Evolutionary conservation across 1,140 invertebrate species (phyloP).

Genomic region (Archivesica marissinica): DNA sequence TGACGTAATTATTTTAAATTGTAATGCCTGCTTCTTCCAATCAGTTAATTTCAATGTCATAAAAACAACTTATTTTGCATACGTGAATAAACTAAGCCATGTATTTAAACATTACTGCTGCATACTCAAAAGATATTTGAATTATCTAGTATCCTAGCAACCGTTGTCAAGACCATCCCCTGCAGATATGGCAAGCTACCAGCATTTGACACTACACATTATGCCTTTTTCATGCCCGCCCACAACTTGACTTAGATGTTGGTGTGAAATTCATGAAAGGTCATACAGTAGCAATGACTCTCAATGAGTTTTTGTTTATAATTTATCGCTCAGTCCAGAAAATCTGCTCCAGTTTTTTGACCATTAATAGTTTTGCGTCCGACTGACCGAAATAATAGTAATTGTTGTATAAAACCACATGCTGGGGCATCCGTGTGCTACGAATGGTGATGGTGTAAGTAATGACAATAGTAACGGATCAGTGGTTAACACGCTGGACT

Average conservation of each 20-base stretch:
- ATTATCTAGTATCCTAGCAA: not conserved
- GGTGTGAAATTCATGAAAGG: not conserved
- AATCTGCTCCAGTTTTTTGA: not conserved
- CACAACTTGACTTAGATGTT: not conserved
- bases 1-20: not conserved
- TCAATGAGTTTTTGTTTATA: not conserved
- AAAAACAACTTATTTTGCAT: not conserved
- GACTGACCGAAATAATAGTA: not conserved
- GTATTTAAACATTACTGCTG: not conserved
- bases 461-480: not conserved
- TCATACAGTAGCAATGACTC: not conserved
- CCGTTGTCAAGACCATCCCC: not conserved
- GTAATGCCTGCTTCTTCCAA: not conserved
- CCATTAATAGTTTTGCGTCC: not conserved
- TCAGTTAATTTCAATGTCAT: not conserved
- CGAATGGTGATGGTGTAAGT: not conserved
- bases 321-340: not conserved
- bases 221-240: constrained; percentile 19
- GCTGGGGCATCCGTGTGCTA: too few relatives aligned
- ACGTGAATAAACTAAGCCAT: not conserved
- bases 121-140: not conserved
- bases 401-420: not conserved
- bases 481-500: too few relatives aligned
- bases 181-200: constrained; percentile 14
- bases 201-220: not conserved